Evolutionary conservation across 92 coral and sea anemone genomes (phyloP).

Genomic region (Micromussa lordhowensis): DNA sequence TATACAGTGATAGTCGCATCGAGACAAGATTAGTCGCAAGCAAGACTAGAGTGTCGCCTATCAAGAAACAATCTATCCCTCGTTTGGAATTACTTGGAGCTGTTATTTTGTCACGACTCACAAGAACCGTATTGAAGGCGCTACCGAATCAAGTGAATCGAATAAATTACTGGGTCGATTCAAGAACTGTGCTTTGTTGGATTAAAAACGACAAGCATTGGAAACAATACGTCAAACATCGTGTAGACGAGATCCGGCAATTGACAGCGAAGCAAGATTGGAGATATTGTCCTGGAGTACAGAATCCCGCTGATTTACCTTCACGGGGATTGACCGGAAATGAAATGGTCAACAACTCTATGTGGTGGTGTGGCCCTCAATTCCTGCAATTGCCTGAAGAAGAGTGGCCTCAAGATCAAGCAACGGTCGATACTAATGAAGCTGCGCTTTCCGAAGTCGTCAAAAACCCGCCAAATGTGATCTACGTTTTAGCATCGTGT

Average conservation of each 20-base stretch:
- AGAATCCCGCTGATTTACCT: constrained; percentile 5
- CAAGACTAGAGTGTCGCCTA: neutral
- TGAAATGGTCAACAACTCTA: neutral
- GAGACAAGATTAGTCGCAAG: neutral
- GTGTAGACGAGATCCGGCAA: constrained; percentile 41
- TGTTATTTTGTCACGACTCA: neutral
- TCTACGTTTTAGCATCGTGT: constrained; percentile 19
- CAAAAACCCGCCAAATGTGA: constrained; percentile 18
- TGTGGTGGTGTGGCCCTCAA: neutral
- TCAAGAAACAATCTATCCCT: constrained; percentile 2
- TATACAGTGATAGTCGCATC: neutral
- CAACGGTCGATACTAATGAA: neutral
- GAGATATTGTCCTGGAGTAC: constrained; percentile 54
- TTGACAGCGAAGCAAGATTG: constrained; percentile 34
- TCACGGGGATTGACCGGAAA: neutral
- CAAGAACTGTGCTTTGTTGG: constrained; percentile 52
- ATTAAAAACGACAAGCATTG: constrained; percentile 35
- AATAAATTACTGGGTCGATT: constrained; percentile 60
- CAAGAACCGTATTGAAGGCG: neutral
- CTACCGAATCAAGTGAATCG: neutral
- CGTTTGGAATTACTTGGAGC: constrained; percentile 15
- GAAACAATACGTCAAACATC: constrained; percentile 56
- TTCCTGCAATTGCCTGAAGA: neutral
- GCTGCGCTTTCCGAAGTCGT: constrained; percentile 25
- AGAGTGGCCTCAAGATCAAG: neutral